Base-by-base conservation (phyloP, 53 echinoderm and acorn worm genomes). In the Antedon mediterranea region DNA sequence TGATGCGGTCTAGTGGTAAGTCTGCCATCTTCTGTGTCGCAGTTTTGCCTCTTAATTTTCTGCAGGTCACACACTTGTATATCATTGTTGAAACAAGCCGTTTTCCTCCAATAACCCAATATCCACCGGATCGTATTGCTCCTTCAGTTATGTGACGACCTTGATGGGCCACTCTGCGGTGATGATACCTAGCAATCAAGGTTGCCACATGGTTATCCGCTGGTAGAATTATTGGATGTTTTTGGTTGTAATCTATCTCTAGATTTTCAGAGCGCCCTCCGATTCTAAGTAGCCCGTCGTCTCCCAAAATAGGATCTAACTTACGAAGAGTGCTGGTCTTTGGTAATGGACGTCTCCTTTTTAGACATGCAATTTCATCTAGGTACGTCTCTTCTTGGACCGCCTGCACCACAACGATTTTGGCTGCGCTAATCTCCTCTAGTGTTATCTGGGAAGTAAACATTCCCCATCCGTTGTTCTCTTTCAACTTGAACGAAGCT, bases 11-110 rank as follows among this genome's bases (percentile, higher is more conserved):
- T 18, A 77, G 30, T 27, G 87, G 80, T 43, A 84, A 32, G 32
- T 84, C 77, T 31, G 87, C 87, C 87, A 87, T 87, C 31, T 31
- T 79, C 76, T 87, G 83, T n/a, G 27, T 34, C 30, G 15, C 73
- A 31, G 29, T 71, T 73, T 78, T 82, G 30, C 86, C 86, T 77
- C 82, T 72, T 5, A 86, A 76, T 73, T 82, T 82, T 32, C 57
- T 74, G 78, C 86, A 86, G 3, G 30, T 82, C 18, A 82, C 82
- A 41, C 86, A 86, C 41, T 76, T 74, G 43, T 81, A 44, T 74
- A 81, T 75, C 30, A 81, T 43, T 70, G 77, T 34, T 31, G 57
- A 77, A 30, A 83, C 77, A 31, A 71, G 72, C 29, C 72, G 71
- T 73, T 83, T 71, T 31, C 83, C 78, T 28, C 78, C 77, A 26